These are phyloP conservation scores for Colletes gigas DNA, from an alignment of 1,140 invertebrate species.

Conservation along the genomic window DNA sequence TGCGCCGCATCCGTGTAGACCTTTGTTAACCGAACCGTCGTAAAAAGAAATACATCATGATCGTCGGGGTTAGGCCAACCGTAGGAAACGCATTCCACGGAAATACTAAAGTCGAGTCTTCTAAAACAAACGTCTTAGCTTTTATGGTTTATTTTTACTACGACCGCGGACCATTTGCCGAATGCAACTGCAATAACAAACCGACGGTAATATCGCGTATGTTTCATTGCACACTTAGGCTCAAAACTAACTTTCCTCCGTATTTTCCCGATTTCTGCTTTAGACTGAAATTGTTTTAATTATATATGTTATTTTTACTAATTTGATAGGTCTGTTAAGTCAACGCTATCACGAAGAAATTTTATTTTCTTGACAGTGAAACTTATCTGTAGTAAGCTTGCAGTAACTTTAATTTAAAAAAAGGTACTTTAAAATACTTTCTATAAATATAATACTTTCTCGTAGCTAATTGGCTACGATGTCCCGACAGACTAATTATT, in stretches of 20 bases:
- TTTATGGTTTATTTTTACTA: slow-evolving; percentile 40
- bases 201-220: neutral
- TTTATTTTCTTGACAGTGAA: too few relatives aligned
- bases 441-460: too few relatives aligned
- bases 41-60: neutral
- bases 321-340: too few relatives aligned
- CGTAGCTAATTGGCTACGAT: too few relatives aligned
- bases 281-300: neutral
- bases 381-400: too few relatives aligned
- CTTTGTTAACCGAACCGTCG: neutral
- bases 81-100: slow-evolving; percentile 25
- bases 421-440: too few relatives aligned
- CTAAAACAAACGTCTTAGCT: slow-evolving; percentile 32
- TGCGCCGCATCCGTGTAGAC: too few relatives aligned
- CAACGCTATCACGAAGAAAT: too few relatives aligned
- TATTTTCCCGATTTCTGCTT: neutral
- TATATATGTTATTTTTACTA: too few relatives aligned
- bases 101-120: slow-evolving; percentile 18
- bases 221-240: slow-evolving; percentile 7
- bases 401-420: too few relatives aligned
- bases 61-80: neutral
- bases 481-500: too few relatives aligned
- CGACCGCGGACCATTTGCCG: slow-evolving; percentile 8
- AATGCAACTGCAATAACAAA: slow-evolving; percentile 35
- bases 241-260: neutral